Base-by-base conservation (phyloP, 2,113 vertebrate genomes). In the Crotophaga sulcirostris region DNA sequence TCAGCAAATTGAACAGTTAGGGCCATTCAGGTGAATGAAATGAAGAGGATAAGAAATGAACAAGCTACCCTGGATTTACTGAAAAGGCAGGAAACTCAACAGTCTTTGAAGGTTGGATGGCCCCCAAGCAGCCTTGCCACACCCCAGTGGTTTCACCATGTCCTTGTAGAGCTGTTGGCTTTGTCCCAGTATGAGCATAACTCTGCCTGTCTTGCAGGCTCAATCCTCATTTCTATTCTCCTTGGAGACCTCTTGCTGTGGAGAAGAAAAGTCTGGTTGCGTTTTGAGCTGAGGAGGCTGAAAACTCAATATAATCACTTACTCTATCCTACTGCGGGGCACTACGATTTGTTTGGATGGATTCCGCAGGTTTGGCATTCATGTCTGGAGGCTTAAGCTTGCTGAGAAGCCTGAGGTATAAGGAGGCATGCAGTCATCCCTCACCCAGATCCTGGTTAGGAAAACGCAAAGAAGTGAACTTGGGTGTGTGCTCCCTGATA, bases 91-190 rank as follows among this genome's bases (percentile, higher is more conserved):
- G 67, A 87, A 92, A 49, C 36, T 64, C 49, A n/a, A 44, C 6
- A 54, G 54, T 11, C 13, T 75, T 67, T 72, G 54, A 79, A 40
- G 7, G 29, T 16, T 16, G 3, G 16, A 23, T 78, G 18, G 1
- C 15, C 15, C 13, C 3, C 11, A 52, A 47, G 16, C 1, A 3
- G 38, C 62, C 40, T 76, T 66, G 49, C 24, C 21, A 7, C 9
- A 54, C 11, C 24, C 13, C 54, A 76, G 31, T 0, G 0, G 44
- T n/a, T 58, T 45, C 58, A 45, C 19, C 13, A 8, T 3, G 10
- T 58, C 42, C 9, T 8, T 54, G 16, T 31, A 31, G 29, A 55
- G 10, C 20, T 15, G 9, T 56, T 56, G 45, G 15, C 12, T 80
- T 76, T 76, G 54, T 64, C 36, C 13, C 1, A 0, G 3, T 49